These are phyloP conservation scores for Podarcis raffonei DNA, from an alignment of 2,113 vertebrate genomes.

Conservation along the genomic window DNA sequence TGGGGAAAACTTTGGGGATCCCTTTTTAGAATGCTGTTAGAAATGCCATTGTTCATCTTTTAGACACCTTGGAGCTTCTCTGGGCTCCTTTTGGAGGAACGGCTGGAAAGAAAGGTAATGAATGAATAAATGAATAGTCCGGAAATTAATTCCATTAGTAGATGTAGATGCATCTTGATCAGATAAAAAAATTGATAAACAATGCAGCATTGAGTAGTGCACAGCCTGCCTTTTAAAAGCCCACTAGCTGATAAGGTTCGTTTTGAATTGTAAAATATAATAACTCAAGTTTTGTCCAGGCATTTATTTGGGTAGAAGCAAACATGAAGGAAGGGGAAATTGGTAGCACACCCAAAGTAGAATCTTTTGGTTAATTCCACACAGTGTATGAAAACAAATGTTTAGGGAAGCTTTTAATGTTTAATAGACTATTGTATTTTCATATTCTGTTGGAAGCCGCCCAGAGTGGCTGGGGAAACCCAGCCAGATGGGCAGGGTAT, in stretches of 20 bases:
- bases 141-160: not conserved
- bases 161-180: not conserved
- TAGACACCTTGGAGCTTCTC: not conserved
- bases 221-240: not conserved
- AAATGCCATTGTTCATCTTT: not conserved
- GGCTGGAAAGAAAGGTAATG: too few species aligned
- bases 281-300: not conserved
- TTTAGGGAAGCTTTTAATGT: too few species aligned
- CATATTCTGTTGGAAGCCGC: too few species aligned
- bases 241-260: not conserved
- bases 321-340: not conserved
- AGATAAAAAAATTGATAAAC: not conserved
- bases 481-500: too few species aligned
- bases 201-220: not conserved
- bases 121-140: not conserved
- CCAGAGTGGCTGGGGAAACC: too few species aligned
- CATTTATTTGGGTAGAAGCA: not conserved
- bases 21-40: not conserved
- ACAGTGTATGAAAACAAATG: too few species aligned
- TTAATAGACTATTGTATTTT: too few species aligned
- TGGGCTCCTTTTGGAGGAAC: too few species aligned
- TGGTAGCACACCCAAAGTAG: not conserved
- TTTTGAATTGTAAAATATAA: not conserved
- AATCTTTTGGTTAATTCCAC: too few species aligned
- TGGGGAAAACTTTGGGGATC: not conserved